phyloP scores from a whole-genome alignment of 2,888 invertebrate species.

The Bimastos eiseni region DNA sequence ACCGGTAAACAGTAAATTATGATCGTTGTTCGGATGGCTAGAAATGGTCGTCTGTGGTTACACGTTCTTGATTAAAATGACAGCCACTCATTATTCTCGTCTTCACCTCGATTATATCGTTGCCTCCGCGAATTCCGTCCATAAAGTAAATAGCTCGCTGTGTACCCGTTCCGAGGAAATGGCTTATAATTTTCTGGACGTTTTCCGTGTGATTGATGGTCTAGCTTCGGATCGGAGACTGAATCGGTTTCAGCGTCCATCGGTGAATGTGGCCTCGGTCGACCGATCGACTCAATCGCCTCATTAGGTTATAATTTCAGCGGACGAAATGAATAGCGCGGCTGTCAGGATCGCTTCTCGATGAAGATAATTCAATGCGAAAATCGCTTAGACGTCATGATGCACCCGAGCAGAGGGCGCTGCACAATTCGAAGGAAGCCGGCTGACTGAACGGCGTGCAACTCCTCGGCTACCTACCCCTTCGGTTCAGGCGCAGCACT shows the following conservation, averaged over 20 bases:
- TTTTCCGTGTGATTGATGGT: constrained; percentile 20
- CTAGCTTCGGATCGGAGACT: not conserved
- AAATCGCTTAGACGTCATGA: not conserved
- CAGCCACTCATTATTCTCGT: not conserved
- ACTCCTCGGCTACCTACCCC: not conserved
- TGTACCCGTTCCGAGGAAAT: not conserved
- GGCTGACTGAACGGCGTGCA: not conserved
- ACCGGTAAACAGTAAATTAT: not conserved
- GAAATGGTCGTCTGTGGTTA: not conserved
- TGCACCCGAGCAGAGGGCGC: not conserved
- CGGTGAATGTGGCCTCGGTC: not conserved
- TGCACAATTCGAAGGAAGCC: not conserved
- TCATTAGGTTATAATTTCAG: constrained; percentile 21
- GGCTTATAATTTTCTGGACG: constrained; percentile 25
- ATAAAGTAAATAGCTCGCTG: constrained; percentile 14
- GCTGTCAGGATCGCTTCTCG: constrained; percentile 5
- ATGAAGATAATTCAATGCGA: constrained; percentile 5
- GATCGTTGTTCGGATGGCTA: not conserved
- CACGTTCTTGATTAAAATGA: not conserved
- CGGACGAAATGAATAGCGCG: not conserved
- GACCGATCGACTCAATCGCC: constrained; percentile 21
- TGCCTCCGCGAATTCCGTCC: not conserved
- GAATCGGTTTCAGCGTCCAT: not conserved
- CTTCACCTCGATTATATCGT: constrained; percentile 2
- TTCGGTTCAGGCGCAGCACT: not conserved